These are phyloP conservation scores for Protobothrops flavoviridis DNA, from an alignment of 2,113 vertebrate genomes.

Conservation along the genomic window DNA sequence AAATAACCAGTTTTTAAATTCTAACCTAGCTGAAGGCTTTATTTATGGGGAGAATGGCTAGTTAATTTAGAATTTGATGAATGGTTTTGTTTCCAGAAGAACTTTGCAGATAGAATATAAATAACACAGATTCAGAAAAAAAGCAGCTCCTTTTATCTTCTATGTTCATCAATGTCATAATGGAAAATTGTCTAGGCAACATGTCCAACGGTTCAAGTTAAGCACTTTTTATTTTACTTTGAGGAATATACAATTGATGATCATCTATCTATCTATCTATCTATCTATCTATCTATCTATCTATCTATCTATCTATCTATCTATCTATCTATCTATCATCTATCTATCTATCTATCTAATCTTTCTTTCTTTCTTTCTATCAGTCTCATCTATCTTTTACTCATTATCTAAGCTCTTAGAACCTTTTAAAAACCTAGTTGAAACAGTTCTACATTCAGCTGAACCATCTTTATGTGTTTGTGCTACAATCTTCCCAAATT, in stretches of 20 bases:
- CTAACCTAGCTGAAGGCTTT: not conserved
- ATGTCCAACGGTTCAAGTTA: not conserved
- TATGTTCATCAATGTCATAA: not conserved
- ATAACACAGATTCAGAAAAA: constrained; percentile 16
- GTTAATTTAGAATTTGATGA: not conserved
- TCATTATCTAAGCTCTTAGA: not conserved
- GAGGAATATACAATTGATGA: not conserved
- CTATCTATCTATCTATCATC: not conserved
- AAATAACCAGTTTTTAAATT: not conserved
- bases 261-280: not conserved
- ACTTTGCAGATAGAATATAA: constrained; percentile 3
- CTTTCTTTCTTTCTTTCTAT: not conserved
- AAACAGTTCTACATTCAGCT: not conserved
- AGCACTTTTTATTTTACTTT: not conserved
- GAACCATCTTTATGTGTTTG: not conserved
- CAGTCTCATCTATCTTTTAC: not conserved
- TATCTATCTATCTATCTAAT: not conserved
- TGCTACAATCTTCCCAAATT: not conserved
- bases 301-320: not conserved
- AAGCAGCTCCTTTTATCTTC: constrained; percentile 9
- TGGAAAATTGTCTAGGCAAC: constrained; percentile 17
- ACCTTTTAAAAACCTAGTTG: not conserved
- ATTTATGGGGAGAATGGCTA: not conserved
- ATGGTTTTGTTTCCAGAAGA: not conserved
- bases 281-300: not conserved